phyloP scores from a whole-genome alignment of 2,888 invertebrate genomes.

The Ornithoptera priamus region DNA sequence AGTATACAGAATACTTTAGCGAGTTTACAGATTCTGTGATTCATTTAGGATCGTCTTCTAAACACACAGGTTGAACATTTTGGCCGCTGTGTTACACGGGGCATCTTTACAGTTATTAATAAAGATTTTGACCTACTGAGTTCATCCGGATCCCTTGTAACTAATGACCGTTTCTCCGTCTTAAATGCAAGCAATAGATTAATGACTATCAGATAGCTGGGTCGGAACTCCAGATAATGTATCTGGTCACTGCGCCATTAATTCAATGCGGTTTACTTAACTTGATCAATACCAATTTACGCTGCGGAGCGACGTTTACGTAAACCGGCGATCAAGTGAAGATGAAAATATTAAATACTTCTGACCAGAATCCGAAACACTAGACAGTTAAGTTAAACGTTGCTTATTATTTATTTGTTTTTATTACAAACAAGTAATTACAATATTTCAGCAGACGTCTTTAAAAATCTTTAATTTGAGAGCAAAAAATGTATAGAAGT shows the following conservation, averaged over 20 bases:
- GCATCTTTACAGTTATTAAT: slow-evolving; percentile 48
- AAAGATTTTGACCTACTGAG: slow-evolving; percentile 36
- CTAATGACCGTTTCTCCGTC: slow-evolving; percentile 59
- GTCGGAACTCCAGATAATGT: slow-evolving; percentile 71
- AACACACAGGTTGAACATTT: background rate
- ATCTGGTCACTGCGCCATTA: slow-evolving; percentile 71
- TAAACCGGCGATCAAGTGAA: slow-evolving; percentile 37
- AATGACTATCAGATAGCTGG: slow-evolving; percentile 69
- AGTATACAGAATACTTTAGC: background rate
- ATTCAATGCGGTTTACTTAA: slow-evolving; percentile 70
- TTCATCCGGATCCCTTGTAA: slow-evolving; percentile 53
- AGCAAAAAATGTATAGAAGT: no score
- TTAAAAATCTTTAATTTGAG: background rate
- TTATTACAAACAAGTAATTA: background rate
- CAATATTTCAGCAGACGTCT: background rate
- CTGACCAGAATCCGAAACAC: slow-evolving; percentile 13
- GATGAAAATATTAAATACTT: slow-evolving; percentile 41
- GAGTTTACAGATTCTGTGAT: background rate
- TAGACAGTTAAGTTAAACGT: no score
- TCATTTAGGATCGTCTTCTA: background rate
- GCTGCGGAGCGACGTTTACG: slow-evolving; percentile 36
- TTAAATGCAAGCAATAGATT: slow-evolving; percentile 72
- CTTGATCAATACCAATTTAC: slow-evolving; percentile 67
- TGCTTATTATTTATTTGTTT: no score
- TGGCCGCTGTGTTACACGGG: background rate